Evolutionary conservation across 2,113 vertebrate genomes (phyloP), one percentile per base, ranked within the genome.

Genomic region (Chinchilla lanigera): DNA sequence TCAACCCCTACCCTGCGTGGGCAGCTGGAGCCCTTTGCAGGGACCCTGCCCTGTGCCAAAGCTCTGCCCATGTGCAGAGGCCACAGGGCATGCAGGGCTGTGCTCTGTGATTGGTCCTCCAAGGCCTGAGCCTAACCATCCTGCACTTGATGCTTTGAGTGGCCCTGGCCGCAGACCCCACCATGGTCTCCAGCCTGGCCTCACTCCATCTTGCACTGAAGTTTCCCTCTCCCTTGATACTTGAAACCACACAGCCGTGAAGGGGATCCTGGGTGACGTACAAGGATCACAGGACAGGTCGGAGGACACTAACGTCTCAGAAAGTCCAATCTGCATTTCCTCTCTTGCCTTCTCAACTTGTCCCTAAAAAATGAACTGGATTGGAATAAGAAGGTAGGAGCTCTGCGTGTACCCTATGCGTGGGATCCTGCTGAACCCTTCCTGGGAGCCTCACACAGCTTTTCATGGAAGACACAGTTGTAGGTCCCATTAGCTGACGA

Each of bases 101-200:
- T 28, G 35, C 16, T 30, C 24, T 44, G 13, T 17, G 35, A 56
- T 4, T 3, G 35, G 61, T 61, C 58, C 80, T 61, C 16, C 1
- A 0, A 20, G 56, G 8, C 14, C n/a, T 73, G 69, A 71, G 35
- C 20, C 7, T 5, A 44, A 35, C 3, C 19, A 8, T 16, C 13
- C 19, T 56, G 26, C 17, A 8, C 35, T 61, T 28, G 12, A 44
- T 24, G 12, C 11, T 50, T 7, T 0, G 6, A 56, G 22, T 17
- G 13, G 13, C 2, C 0, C 8, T 22, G 0, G 0, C 3, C 7
- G 13, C 7, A 1, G 9, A 11, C 47, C 35, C 35, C 24, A 4
- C 41, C 14, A 0, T 6, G 35, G 35, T 47, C 16, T 56, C 54
- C 19, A 12, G 50, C 4, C 24, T 1, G 33, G 3, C 13, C n/a